These are phyloP conservation scores for Pasiphila rectangulata DNA, from an alignment of 2,888 invertebrate species.

Conservation along the genomic window DNA sequence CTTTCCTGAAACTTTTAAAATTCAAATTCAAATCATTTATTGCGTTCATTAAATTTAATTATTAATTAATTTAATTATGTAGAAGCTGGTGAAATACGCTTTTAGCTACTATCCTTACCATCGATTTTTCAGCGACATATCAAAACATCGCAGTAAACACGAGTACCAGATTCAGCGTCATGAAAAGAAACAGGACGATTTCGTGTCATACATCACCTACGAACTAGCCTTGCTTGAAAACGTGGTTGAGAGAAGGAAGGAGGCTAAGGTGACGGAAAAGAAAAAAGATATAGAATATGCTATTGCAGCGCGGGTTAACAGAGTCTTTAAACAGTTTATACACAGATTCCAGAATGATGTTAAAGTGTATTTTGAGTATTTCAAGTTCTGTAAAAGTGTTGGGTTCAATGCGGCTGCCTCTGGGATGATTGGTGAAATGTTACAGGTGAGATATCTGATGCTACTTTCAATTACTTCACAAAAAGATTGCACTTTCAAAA, in stretches of 20 bases:
- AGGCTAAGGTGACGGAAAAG: slow-evolving; percentile 80
- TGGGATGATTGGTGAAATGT: slow-evolving; percentile 81
- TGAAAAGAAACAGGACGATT: slow-evolving; percentile 86
- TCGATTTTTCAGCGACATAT: slow-evolving; percentile 80
- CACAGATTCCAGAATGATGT: slow-evolving; percentile 86
- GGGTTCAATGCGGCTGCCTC: slow-evolving; percentile 78
- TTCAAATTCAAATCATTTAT: no score
- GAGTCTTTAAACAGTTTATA: slow-evolving; percentile 86
- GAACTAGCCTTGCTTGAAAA: slow-evolving; percentile 85
- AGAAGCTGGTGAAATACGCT: neutral
- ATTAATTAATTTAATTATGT: neutral
- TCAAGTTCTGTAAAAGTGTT: slow-evolving; percentile 88
- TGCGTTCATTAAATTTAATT: no score
- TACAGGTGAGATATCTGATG: slow-evolving; percentile 67
- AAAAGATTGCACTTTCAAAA: no score
- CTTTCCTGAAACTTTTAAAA: no score
- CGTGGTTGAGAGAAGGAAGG: slow-evolving; percentile 82
- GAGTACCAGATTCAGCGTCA: slow-evolving; percentile 87
- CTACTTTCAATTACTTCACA: neutral
- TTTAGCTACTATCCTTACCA: neutral
- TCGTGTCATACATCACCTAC: slow-evolving; percentile 85
- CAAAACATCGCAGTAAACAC: slow-evolving; percentile 85
- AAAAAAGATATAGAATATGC: slow-evolving; percentile 84
- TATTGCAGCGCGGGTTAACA: slow-evolving; percentile 86
- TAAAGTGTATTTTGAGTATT: slow-evolving; percentile 87